These are phyloP conservation scores for Paramisgurnus dabryanus DNA, from an alignment of 2,113 vertebrate species.

Conservation along the genomic window DNA sequence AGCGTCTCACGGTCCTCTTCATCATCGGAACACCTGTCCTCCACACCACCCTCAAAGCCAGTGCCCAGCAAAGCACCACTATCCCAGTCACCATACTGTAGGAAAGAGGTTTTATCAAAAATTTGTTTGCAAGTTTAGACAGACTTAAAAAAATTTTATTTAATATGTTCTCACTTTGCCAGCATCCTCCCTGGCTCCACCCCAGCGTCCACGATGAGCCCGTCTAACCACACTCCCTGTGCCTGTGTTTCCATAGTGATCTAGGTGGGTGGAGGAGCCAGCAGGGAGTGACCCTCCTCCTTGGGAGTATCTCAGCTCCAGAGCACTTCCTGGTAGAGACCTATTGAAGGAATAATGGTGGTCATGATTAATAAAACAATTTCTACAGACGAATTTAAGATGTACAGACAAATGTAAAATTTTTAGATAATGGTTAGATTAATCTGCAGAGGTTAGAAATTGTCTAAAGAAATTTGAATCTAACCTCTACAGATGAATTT, in stretches of 20 bases:
- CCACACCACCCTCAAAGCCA: slow-evolving; percentile 79
- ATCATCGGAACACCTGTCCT: slow-evolving; percentile 81
- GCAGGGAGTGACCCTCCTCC: slow-evolving; percentile 75
- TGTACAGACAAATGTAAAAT: background rate
- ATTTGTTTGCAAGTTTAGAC: background rate
- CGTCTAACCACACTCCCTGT: slow-evolving; percentile 76
- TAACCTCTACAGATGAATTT: no score
- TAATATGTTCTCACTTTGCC: slow-evolving; percentile 76
- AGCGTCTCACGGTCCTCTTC: slow-evolving; percentile 83
- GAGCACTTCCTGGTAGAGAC: slow-evolving; percentile 88
- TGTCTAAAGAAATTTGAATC: no score
- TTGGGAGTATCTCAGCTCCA: slow-evolving; percentile 88
- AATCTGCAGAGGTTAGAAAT: no score
- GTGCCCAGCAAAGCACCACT: slow-evolving; percentile 74
- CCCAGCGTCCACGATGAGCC: slow-evolving; percentile 81
- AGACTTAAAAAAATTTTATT: background rate
- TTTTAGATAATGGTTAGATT: no score
- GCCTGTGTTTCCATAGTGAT: slow-evolving; percentile 79
- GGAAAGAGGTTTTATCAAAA: background rate
- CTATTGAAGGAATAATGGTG: slow-evolving; percentile 65
- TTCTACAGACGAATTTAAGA: background rate
- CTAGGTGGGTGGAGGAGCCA: slow-evolving; percentile 80
- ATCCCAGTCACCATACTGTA: slow-evolving; percentile 85
- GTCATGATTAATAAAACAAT: slow-evolving; percentile 38
- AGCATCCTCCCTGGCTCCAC: slow-evolving; percentile 80